Percentiles rank a stretch among this genome's conserved stretches.
phyloP scores from a whole-genome alignment of 2,113 vertebrate genomes.

The Vireo altiloquus region DNA sequence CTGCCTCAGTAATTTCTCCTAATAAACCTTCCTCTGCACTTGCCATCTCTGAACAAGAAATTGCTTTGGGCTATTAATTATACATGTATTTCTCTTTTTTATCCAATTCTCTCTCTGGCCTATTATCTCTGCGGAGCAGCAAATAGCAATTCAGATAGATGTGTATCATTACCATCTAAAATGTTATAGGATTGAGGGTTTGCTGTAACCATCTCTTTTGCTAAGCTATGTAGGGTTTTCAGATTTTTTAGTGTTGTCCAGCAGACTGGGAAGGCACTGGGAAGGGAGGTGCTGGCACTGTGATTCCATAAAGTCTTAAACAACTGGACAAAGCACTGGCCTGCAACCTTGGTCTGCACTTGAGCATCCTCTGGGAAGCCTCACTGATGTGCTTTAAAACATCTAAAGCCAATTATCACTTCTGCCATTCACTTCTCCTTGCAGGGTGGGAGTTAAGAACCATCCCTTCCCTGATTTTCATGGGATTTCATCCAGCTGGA shows the following conservation, averaged over 20 bases:
- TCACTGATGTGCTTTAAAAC: neutral
- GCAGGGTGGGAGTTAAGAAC: neutral
- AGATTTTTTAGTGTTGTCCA: neutral
- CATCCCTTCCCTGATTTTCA: rapidly evolving
- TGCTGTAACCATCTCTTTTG: neutral
- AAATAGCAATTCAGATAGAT: neutral
- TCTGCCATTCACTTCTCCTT: neutral
- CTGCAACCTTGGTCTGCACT: neutral
- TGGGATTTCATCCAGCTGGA: neutral
- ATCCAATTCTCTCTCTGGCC: neutral
- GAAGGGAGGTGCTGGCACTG: neutral
- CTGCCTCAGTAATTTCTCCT: neutral
- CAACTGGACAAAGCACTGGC: neutral
- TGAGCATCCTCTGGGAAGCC: neutral
- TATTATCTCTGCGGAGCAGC: neutral
- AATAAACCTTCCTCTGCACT: neutral
- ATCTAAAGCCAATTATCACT: neutral
- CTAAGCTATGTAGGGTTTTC: neutral
- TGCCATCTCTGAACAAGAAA: neutral
- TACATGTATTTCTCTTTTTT: neutral
- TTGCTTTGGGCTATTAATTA: constrained; percentile 15
- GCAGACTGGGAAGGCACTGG: neutral
- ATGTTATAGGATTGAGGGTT: neutral
- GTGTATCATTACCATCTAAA: neutral
- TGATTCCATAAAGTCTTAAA: neutral